These are phyloP conservation scores for Palythoa heliodiscus DNA, from an alignment of 92 coral and sea anemone species.

Conservation along the genomic window DNA sequence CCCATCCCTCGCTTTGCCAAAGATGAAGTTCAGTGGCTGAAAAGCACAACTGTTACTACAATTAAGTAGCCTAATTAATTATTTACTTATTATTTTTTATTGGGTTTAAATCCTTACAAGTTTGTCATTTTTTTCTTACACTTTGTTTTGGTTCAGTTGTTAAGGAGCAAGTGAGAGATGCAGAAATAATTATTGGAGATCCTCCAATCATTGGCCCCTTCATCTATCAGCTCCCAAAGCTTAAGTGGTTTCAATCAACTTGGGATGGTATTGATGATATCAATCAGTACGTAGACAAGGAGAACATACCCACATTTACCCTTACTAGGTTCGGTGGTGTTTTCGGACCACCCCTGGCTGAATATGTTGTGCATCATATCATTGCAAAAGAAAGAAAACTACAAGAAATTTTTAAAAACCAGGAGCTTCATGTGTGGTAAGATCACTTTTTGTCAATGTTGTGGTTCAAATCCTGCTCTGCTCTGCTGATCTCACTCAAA, in stretches of 20 bases:
- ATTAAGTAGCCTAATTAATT: too few species aligned
- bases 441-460: background rate
- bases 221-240: constrained; percentile 61
- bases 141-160: constrained; percentile 24
- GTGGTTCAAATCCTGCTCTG: too few species aligned
- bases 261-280: constrained; percentile 80
- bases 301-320: constrained; percentile 54
- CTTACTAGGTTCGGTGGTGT: constrained; percentile 86
- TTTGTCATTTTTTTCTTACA: too few species aligned
- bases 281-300: constrained; percentile 48
- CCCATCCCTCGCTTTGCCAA: too few species aligned
- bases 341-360: constrained; percentile 78
- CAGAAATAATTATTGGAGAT: constrained; percentile 79
- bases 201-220: constrained; percentile 48
- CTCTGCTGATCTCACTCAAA: too few species aligned
- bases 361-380: constrained; percentile 82
- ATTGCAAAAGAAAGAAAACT: constrained; percentile 82
- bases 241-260: constrained; percentile 94
- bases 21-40: too few species aligned
- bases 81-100: too few species aligned
- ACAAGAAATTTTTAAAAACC: constrained; percentile 55
- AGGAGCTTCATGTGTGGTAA: constrained; percentile 75
- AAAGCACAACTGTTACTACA: too few species aligned
- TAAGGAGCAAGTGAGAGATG: constrained; percentile 59
- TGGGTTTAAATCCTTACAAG: too few species aligned